Base-by-base conservation (phyloP, 2,888 invertebrate genomes). In the Tenthredo notha region DNA sequence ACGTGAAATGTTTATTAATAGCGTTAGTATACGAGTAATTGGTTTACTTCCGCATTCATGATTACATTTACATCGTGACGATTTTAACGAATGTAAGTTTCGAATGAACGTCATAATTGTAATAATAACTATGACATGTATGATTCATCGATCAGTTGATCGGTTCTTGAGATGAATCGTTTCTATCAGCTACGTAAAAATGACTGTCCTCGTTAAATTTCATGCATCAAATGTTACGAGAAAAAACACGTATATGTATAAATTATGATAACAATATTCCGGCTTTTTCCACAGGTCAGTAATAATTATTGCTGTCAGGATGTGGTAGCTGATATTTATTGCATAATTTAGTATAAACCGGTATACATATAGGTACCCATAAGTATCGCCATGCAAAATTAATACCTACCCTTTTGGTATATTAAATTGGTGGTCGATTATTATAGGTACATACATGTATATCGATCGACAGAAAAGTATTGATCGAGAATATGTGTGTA, bases 61-160 rank as follows among this genome's bases (percentile, higher is more conserved):
- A 40, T 61, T 58, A 33, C 25, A 61, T 61, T 61, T 58, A 33
- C 25, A 61, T 61, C 61, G 80, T 18, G 61, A 40, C 37, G 40
- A n/a, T 37, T 58, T 9, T 2, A 33, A 58, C 61, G 61, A 61
- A 50, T 15, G 47, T 10, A 33, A 67, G 33, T 67, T 67, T 12
- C 21, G 33, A 67, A 18, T 18, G 33, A 12, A 29, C 7, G 61
- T 80, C 61, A 61, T 37, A 40, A 40, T 2, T 80, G 80, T 61
- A 80, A 80, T 80, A 84, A 85, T 70, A 61, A 40, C 47, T 61
- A 80, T 84, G 85, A 82, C 33, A 75, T 80, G 29, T 54, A 40
- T 65, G 54, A 77, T 65, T 65, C 58, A 25, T 84, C 65, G 21
- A 74, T 21, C 72, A 12, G 67, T 37, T 74, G 12, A 74, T 43